phyloP scores from a whole-genome alignment of 2,888 invertebrate genomes.

The Pandemis heparana region DNA sequence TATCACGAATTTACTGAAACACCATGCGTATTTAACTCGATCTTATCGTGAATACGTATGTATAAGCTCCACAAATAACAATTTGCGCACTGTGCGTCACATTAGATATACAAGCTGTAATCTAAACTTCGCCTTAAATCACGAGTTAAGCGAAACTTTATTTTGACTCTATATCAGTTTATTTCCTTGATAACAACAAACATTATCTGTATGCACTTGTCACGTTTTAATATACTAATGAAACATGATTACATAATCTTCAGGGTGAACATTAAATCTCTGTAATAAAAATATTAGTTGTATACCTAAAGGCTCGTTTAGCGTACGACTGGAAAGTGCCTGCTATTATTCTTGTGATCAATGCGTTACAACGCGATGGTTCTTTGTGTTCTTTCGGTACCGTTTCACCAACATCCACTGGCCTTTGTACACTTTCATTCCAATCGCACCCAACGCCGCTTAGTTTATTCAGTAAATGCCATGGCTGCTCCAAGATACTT shows the following conservation, averaged over 20 bases:
- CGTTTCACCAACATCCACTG: slow-evolving; percentile 65
- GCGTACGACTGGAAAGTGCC: slow-evolving; percentile 63
- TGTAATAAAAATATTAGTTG: slow-evolving; percentile 1
- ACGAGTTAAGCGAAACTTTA: background rate
- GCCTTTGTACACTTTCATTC: slow-evolving; percentile 55
- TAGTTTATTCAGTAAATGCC: slow-evolving; percentile 51
- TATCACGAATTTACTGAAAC: slow-evolving; percentile 33
- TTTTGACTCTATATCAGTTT: slow-evolving; percentile 6
- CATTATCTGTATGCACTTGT: slow-evolving; percentile 4
- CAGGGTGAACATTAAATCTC: slow-evolving; percentile 9
- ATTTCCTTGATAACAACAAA: slow-evolving; percentile 15
- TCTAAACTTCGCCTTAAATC: background rate
- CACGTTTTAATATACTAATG: slow-evolving; percentile 18
- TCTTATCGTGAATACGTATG: slow-evolving; percentile 24
- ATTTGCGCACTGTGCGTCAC: slow-evolving; percentile 21
- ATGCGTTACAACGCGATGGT: slow-evolving; percentile 60
- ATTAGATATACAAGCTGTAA: background rate
- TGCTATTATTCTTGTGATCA: slow-evolving; percentile 60
- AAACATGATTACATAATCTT: slow-evolving; percentile 16
- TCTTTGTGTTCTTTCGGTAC: slow-evolving; percentile 71
- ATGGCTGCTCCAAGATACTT: slow-evolving; percentile 48
- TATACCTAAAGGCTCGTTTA: background rate
- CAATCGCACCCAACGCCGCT: slow-evolving; percentile 48
- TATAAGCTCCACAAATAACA: slow-evolving; percentile 35
- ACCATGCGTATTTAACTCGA: slow-evolving; percentile 15